Evolutionary conservation across 2,888 invertebrate genomes (phyloP).

Genomic region (Iphiclides podalirius): DNA sequence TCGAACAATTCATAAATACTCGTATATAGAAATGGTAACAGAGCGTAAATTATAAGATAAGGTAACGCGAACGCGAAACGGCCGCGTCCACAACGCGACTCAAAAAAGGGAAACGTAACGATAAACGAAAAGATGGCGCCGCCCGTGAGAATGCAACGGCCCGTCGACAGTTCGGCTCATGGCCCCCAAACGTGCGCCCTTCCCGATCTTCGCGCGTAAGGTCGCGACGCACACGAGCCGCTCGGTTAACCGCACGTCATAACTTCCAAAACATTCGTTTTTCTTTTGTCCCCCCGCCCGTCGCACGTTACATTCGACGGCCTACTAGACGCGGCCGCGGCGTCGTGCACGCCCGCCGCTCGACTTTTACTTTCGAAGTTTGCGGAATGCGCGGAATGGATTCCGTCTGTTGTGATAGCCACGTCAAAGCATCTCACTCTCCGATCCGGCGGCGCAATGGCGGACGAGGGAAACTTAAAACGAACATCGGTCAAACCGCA

Average conservation of each 20-base stretch:
- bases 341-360: slow-evolving; percentile 31
- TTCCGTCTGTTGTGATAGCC: slow-evolving; percentile 26
- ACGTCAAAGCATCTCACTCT: background rate
- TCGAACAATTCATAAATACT: slow-evolving; percentile 45
- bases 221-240: slow-evolving; percentile 36
- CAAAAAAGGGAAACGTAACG: slow-evolving; percentile 50
- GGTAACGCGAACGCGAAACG: slow-evolving; percentile 48
- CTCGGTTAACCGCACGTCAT: slow-evolving; percentile 32
- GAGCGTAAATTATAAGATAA: slow-evolving; percentile 54
- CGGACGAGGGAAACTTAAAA: slow-evolving; percentile 15
- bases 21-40: slow-evolving; percentile 64
- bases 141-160: slow-evolving; percentile 55
- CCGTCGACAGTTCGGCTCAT: slow-evolving; percentile 51
- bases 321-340: slow-evolving; percentile 20
- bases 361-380: slow-evolving; percentile 46
- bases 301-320: slow-evolving; percentile 44
- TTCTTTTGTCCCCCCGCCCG: slow-evolving; percentile 33
- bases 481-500: slow-evolving; percentile 37
- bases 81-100: slow-evolving; percentile 45
- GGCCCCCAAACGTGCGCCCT: slow-evolving; percentile 51
- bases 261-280: slow-evolving; percentile 31
- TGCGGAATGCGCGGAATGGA: slow-evolving; percentile 33
- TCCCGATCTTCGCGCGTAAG: slow-evolving; percentile 35
- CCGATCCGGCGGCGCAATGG: slow-evolving; percentile 8
- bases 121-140: slow-evolving; percentile 54